phyloP scores from a whole-genome alignment of 2,888 invertebrate genomes.

The Ophonus ardosiacus region DNA sequence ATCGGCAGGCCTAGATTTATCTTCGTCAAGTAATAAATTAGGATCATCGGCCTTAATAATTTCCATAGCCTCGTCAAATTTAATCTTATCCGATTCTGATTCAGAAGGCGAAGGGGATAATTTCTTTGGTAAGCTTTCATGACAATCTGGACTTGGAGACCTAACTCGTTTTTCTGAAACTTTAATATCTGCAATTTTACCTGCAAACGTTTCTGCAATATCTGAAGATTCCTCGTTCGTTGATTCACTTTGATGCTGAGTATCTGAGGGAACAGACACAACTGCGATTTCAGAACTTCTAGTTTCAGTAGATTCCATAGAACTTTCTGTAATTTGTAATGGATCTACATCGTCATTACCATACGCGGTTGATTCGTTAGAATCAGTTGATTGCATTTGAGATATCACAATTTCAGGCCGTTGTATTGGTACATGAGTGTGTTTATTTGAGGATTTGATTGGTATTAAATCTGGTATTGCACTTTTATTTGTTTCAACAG shows the following conservation, averaged over 20 bases:
- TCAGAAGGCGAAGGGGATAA: constrained; percentile 55
- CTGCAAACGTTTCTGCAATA: constrained; percentile 43
- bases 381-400: constrained; percentile 66
- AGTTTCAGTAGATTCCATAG: constrained; percentile 64
- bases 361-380: constrained; percentile 62
- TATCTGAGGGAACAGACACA: constrained; percentile 38
- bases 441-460: constrained; percentile 71
- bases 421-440: constrained; percentile 65
- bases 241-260: constrained; percentile 3
- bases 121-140: constrained; percentile 65
- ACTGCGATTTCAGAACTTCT: constrained; percentile 37
- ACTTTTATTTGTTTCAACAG: constrained; percentile 67
- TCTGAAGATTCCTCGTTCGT: constrained; percentile 49
- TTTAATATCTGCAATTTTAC: constrained; percentile 52
- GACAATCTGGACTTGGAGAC: constrained; percentile 65
- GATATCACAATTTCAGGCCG: constrained; percentile 67
- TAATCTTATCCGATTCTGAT: constrained; percentile 51
- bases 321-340: constrained; percentile 66
- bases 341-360: constrained; percentile 67
- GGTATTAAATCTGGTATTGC: constrained; percentile 74
- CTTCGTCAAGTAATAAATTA: constrained; percentile 75
- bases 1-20: constrained; percentile 74
- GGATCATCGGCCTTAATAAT: constrained; percentile 76
- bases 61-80: constrained; percentile 67
- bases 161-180: constrained; percentile 64